Percentiles rank a stretch among this genome's conserved stretches.
phyloP scores from a whole-genome alignment of 2,113 vertebrate species.

The Geococcyx californianus region DNA sequence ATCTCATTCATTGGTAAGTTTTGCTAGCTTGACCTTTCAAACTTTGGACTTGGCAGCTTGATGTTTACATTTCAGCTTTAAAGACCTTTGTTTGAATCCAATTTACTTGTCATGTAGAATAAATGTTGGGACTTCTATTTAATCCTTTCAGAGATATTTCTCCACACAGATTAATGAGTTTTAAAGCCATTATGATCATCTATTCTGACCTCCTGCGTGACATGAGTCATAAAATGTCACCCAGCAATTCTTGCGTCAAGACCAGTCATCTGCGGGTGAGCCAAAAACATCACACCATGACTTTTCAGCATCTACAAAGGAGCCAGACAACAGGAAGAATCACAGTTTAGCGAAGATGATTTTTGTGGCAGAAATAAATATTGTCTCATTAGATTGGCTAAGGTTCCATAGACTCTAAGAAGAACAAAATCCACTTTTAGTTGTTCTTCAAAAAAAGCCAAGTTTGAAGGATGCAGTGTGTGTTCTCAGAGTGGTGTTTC shows the following conservation, averaged over 20 bases:
- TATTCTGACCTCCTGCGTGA: slow-evolving; percentile 30
- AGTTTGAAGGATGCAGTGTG: not conserved
- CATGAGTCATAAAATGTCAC: slow-evolving; percentile 16
- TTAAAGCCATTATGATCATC: slow-evolving; percentile 42
- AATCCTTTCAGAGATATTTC: slow-evolving; percentile 56
- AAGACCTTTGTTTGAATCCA: slow-evolving; percentile 53
- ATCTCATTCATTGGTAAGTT: not conserved
- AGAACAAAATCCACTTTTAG: not conserved
- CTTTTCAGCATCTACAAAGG: not conserved
- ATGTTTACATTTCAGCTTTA: slow-evolving; percentile 55
- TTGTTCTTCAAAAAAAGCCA: rapidly evolving
- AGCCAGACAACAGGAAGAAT: not conserved
- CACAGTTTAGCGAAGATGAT: not conserved
- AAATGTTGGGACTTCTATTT: slow-evolving; percentile 33
- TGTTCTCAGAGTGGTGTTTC: not conserved
- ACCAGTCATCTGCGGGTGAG: not conserved
- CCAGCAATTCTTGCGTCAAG: not conserved
- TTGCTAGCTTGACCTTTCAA: not conserved
- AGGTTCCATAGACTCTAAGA: not conserved
- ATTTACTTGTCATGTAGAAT: slow-evolving; percentile 61
- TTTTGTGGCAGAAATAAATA: not conserved
- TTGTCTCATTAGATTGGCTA: not conserved
- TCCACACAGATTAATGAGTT: slow-evolving; percentile 51
- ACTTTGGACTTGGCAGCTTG: not conserved
- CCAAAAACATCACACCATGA: not conserved